These are phyloP conservation scores for Hycleus cichorii DNA, from an alignment of 1,140 invertebrate species.

Conservation along the genomic window DNA sequence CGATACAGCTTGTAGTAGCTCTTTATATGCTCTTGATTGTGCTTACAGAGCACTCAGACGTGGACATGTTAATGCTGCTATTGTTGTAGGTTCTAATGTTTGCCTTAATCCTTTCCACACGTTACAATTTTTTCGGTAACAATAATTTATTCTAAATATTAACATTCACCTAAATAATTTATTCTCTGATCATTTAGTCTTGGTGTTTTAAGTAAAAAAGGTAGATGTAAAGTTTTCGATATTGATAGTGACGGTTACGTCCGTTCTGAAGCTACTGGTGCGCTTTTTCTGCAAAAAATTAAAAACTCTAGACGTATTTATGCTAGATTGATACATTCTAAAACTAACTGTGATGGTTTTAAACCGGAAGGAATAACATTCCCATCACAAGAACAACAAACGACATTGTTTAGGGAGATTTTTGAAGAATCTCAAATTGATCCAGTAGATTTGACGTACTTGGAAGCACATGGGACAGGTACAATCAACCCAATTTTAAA, in stretches of 20 bases:
- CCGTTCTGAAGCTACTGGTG: constrained; percentile 68
- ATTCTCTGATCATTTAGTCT: constrained; percentile 44
- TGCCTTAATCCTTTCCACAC: constrained; percentile 80
- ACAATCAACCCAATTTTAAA: no score
- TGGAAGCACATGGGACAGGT: constrained; percentile 91
- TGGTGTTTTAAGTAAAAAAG: constrained; percentile 79
- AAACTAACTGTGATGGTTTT: constrained; percentile 77
- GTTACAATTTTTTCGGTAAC: constrained; percentile 66
- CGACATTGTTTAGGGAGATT: constrained; percentile 69
- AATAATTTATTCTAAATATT: not conserved
- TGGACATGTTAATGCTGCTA: constrained; percentile 76
- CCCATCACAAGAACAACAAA: constrained; percentile 78
- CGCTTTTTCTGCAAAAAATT: constrained; percentile 74
- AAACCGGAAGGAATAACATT: constrained; percentile 79
- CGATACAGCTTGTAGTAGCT: constrained; percentile 88
- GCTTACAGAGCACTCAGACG: constrained; percentile 68
- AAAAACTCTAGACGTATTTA: constrained; percentile 72
- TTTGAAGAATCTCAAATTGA: constrained; percentile 77
- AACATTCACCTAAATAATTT: not conserved
- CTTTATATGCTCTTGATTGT: constrained; percentile 74
- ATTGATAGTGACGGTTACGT: constrained; percentile 68
- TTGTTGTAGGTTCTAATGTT: constrained; percentile 79
- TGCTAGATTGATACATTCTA: constrained; percentile 47
- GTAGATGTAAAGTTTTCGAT: constrained; percentile 86
- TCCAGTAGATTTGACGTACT: constrained; percentile 63